A percentile compares a stretch with the other conserved stretches of the same genome.
Conservation (phyloP, 2,888 invertebrate species). For the Phorcus lineatus region DNA sequence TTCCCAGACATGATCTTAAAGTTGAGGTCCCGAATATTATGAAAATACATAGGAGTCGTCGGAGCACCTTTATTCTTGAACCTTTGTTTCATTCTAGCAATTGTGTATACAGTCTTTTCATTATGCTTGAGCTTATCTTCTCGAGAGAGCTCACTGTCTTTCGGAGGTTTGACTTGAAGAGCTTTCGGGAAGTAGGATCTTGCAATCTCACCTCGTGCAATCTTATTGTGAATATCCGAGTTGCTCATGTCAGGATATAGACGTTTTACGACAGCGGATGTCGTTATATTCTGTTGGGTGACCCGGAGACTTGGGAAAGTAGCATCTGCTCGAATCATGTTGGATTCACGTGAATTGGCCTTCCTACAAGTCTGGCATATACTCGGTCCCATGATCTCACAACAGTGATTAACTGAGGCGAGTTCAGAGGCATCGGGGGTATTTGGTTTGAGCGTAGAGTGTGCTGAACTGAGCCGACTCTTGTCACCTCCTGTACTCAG, state of each 20-base stretch:
- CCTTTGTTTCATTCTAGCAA: constrained; percentile 33
- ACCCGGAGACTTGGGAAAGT: constrained; percentile 56
- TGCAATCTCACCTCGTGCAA: constrained; percentile 62
- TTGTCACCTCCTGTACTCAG: neutral
- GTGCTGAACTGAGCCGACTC: constrained; percentile 5
- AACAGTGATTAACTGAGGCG: constrained; percentile 43
- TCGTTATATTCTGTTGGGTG: constrained; percentile 61
- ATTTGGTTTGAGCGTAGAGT: neutral
- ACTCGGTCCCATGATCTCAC: constrained; percentile 62
- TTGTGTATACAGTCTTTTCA: constrained; percentile 12
- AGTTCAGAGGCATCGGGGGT: neutral
- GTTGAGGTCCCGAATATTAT: constrained; percentile 62
- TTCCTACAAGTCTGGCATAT: constrained; percentile 64
- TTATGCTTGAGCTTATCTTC: constrained; percentile 1
- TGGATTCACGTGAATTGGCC: constrained; percentile 47
- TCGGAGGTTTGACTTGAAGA: neutral
- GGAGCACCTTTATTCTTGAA: constrained; percentile 25
- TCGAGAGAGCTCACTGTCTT: neutral
- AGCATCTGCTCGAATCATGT: constrained; percentile 48
- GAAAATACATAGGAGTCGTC: constrained; percentile 55
- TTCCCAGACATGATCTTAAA: constrained; percentile 57
- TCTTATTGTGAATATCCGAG: constrained; percentile 60
- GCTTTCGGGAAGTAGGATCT: constrained; percentile 42
- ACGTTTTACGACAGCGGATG: constrained; percentile 55
- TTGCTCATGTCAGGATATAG: constrained; percentile 57